These are phyloP conservation scores for Diprion similis DNA, from an alignment of 1,140 invertebrate genomes.

Conservation along the genomic window DNA sequence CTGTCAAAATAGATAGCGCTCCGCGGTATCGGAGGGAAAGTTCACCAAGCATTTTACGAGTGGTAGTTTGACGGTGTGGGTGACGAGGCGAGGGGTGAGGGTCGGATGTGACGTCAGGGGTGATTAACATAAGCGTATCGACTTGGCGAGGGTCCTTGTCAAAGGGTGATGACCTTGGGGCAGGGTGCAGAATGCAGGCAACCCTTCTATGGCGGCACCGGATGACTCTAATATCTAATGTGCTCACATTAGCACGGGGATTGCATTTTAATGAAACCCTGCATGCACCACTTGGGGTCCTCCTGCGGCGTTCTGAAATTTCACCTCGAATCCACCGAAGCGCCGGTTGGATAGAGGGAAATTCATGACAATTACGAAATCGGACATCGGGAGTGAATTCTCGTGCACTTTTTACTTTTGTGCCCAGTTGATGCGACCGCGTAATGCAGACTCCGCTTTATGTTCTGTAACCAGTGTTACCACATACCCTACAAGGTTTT, in stretches of 20 bases:
- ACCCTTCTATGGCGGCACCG: slow-evolving; percentile 55
- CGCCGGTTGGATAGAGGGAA: too few species aligned
- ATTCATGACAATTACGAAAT: too few species aligned
- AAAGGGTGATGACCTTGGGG: slow-evolving; percentile 10
- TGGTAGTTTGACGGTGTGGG: slow-evolving; percentile 33
- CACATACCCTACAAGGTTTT: slow-evolving; percentile 37
- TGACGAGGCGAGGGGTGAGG: slow-evolving; percentile 26
- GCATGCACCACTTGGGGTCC: not conserved
- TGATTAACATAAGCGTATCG: slow-evolving; percentile 43
- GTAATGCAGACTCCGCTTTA: not conserved
- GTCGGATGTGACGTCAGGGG: slow-evolving; percentile 38
- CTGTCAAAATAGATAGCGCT: slow-evolving; percentile 64
- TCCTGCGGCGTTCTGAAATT: too few species aligned
- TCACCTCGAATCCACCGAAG: too few species aligned
- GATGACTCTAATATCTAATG: slow-evolving; percentile 56
- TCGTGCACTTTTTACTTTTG: too few species aligned
- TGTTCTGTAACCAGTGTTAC: slow-evolving; percentile 22
- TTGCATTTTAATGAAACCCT: not conserved
- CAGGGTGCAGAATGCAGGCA: slow-evolving; percentile 18
- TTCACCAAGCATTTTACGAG: slow-evolving; percentile 14
- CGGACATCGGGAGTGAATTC: too few species aligned
- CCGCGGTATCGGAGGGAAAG: slow-evolving; percentile 15
- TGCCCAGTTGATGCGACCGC: not conserved
- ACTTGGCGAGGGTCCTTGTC: slow-evolving; percentile 17
- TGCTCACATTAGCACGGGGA: slow-evolving; percentile 45